These are phyloP conservation scores for Callimorpha dominula DNA, from an alignment of 2,888 invertebrate genomes.

Conservation along the genomic window DNA sequence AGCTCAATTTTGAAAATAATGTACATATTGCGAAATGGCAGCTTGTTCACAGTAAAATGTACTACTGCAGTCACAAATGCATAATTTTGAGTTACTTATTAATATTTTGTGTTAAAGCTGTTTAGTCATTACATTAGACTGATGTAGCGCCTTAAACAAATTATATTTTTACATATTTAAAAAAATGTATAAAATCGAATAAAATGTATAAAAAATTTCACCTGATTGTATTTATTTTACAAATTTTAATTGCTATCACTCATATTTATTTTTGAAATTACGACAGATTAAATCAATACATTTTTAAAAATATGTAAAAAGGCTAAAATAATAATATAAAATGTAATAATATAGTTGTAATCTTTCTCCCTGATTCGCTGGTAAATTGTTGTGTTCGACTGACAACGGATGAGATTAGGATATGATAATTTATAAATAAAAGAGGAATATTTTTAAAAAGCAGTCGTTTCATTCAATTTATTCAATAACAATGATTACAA, in stretches of 20 bases:
- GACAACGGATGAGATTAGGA: slow-evolving; percentile 78
- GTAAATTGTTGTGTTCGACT: slow-evolving; percentile 72
- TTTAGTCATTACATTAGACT: slow-evolving; percentile 82
- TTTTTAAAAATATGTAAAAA: slow-evolving; percentile 64
- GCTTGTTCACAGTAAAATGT: slow-evolving; percentile 53
- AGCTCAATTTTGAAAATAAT: slow-evolving; percentile 19
- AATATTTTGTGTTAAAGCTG: slow-evolving; percentile 57
- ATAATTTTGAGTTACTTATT: slow-evolving; percentile 58
- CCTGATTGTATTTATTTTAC: neutral
- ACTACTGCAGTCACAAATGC: slow-evolving; percentile 55
- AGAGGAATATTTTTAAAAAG: slow-evolving; percentile 81
- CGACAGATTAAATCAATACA: slow-evolving; percentile 19
- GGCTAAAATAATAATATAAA: slow-evolving; percentile 54
- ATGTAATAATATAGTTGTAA: slow-evolving; percentile 64
- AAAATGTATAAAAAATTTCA: neutral
- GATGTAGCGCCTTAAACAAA: slow-evolving; percentile 73
- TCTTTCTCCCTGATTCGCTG: slow-evolving; percentile 75
- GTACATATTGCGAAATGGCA: slow-evolving; percentile 52
- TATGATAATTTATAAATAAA: slow-evolving; percentile 83
- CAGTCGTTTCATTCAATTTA: slow-evolving; percentile 55
- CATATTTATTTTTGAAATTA: neutral
- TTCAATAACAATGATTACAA: neutral
- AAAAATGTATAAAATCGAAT: slow-evolving; percentile 39
- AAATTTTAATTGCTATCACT: neutral
- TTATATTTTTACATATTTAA: slow-evolving; percentile 59